phyloP scores from a whole-genome alignment of 2,113 vertebrate genomes.

The Carassius carassius region DNA sequence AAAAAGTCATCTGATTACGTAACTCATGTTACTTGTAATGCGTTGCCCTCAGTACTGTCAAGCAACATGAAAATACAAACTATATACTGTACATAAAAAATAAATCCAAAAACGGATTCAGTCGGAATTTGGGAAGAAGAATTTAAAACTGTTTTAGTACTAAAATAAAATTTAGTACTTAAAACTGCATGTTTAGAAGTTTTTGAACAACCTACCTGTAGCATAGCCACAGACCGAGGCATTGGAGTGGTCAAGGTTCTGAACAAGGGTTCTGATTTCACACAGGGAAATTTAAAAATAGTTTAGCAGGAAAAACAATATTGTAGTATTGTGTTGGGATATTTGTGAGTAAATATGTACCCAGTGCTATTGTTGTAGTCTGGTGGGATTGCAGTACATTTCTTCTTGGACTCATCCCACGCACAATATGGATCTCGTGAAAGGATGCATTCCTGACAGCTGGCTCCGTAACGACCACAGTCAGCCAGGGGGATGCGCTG shows the following conservation, averaged over 20 bases:
- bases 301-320: not conserved
- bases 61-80: not conserved
- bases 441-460: constrained; percentile 79
- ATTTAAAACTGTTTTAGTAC: not conserved
- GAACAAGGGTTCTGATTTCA: constrained; percentile 69
- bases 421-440: constrained; percentile 81
- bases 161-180: no score
- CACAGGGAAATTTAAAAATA: constrained; percentile 44
- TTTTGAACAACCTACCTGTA: constrained; percentile 69
- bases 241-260: constrained; percentile 77
- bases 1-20: no score
- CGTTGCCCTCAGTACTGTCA: not conserved
- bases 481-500: constrained; percentile 77
- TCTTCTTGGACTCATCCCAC: constrained; percentile 73
- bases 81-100: not conserved
- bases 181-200: not conserved
- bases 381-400: constrained; percentile 72
- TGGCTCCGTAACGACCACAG: constrained; percentile 78
- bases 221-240: constrained; percentile 74
- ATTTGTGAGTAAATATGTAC: constrained; percentile 60
- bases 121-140: not conserved
- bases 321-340: not conserved
- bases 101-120: not conserved
- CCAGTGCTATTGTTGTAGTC: constrained; percentile 71
- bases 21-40: no score